Percentiles rank a stretch among this genome's conserved stretches.
These are phyloP conservation scores for Poicephalus meyeri DNA, from an alignment of 2,113 vertebrate genomes.

Conservation along the genomic window DNA sequence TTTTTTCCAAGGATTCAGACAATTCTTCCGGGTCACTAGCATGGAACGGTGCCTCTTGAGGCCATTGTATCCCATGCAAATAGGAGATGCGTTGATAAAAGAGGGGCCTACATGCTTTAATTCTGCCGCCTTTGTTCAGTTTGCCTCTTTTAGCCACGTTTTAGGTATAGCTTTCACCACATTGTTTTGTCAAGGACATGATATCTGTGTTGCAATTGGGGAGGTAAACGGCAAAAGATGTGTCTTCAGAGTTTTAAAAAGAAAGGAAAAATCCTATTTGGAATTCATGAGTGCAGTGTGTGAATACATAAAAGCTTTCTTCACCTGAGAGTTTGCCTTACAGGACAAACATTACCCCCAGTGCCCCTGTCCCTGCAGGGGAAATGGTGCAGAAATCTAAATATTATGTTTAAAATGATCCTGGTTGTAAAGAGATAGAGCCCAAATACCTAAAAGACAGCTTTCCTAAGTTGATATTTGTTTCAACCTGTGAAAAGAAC, in stretches of 20 bases:
- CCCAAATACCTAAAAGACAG: conserved; percentile 41
- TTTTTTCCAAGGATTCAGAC: not conserved
- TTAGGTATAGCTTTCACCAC: not conserved
- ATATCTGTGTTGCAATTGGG: not conserved
- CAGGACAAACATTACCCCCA: conserved; percentile 33
- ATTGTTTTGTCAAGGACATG: not conserved
- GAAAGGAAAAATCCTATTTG: not conserved
- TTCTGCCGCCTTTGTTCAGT: not conserved
- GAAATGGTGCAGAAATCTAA: conserved; percentile 49
- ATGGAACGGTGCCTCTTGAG: not conserved
- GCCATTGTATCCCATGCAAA: not conserved
- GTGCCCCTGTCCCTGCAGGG: not conserved
- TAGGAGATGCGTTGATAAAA: not conserved
- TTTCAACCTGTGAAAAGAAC: conserved; percentile 41
- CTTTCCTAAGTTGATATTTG: conserved; percentile 31
- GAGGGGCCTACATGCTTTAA: not conserved
- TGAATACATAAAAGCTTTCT: conserved; percentile 24
- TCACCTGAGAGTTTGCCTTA: conserved; percentile 32
- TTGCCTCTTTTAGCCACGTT: not conserved
- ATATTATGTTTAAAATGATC: conserved; percentile 47
- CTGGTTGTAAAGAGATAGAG: conserved; percentile 33
- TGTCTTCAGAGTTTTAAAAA: not conserved
- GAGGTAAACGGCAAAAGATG: not conserved
- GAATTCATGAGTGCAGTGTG: conserved; percentile 6
- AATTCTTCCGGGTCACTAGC: not conserved